Evolutionary conservation across 1,140 invertebrate genomes (phyloP).

Genomic region (Lepeophtheirus salmonis): DNA sequence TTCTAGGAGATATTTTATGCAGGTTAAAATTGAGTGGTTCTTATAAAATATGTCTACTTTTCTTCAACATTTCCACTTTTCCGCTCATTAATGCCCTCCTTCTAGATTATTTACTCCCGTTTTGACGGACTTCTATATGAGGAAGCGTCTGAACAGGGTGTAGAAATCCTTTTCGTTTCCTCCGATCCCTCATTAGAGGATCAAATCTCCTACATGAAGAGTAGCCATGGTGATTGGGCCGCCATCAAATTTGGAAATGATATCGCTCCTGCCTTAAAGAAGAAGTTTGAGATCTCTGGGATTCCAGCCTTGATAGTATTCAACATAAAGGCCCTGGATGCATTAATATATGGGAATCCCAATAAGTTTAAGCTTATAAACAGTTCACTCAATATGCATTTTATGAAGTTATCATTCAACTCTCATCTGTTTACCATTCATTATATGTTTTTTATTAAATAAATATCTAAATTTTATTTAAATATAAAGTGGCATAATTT

Average conservation of each 20-base stretch:
- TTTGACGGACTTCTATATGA: conserved; percentile 25
- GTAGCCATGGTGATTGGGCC: conserved; percentile 28
- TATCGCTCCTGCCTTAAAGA: conserved; percentile 21
- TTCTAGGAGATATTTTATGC: no score
- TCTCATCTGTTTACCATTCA: no score
- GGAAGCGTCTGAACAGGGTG: conserved; percentile 20
- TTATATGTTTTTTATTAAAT: no score
- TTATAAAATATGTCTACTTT: no score
- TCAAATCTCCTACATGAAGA: conserved; percentile 26
- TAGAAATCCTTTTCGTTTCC: conserved; percentile 29
- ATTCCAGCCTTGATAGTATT: conserved; percentile 33
- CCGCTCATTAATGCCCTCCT: conserved; percentile 36
- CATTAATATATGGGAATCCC: no score
- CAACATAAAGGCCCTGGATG: no score
- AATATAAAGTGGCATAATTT: no score
- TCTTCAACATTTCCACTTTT: conserved; percentile 37
- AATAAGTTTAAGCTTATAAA: no score
- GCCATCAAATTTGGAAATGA: conserved; percentile 23
- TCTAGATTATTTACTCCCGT: conserved; percentile 33
- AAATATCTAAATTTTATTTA: no score
- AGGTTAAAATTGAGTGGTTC: no score
- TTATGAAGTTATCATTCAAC: no score
- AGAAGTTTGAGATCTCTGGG: conserved; percentile 26
- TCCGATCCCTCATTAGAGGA: conserved; percentile 25
- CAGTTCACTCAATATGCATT: no score